phyloP scores from a whole-genome alignment of 2,888 invertebrate species.

The Drosophila trichaetosa region DNA sequence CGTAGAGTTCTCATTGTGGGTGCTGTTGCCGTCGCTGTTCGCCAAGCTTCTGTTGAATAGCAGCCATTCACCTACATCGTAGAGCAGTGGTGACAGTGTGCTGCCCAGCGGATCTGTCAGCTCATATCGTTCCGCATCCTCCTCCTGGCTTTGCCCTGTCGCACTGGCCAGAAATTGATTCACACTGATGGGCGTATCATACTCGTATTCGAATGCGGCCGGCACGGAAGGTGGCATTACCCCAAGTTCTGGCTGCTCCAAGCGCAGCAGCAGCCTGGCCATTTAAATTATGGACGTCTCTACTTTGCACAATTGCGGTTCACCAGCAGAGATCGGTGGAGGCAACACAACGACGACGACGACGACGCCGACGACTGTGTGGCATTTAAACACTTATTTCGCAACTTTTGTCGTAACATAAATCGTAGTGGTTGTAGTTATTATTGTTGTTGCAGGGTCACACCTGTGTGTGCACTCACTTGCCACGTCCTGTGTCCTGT shows the following conservation, averaged over 20 bases:
- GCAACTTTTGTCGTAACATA: constrained; percentile 59
- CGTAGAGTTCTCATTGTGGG: constrained; percentile 18
- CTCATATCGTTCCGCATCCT: constrained; percentile 58
- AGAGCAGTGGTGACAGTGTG: constrained; percentile 29
- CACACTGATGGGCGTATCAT: constrained; percentile 60
- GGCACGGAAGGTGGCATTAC: constrained; percentile 55
- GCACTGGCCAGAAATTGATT: constrained; percentile 76
- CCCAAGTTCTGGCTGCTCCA: constrained; percentile 48
- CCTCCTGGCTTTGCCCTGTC: constrained; percentile 43
- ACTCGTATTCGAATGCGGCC: constrained; percentile 64
- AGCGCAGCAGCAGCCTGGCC: constrained; percentile 32
- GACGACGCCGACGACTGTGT: constrained; percentile 2
- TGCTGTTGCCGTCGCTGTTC: not conserved
- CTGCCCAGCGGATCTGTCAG: constrained; percentile 43
- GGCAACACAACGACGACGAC: constrained; percentile 2
- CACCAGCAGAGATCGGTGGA: constrained; percentile 6
- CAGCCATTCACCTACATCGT: constrained; percentile 20
- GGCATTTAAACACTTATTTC: constrained; percentile 51
- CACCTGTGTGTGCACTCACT: constrained; percentile 39
- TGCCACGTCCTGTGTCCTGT: constrained; percentile 7
- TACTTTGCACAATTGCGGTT: constrained; percentile 3
- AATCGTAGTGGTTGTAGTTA: constrained; percentile 42
- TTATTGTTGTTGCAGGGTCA: constrained; percentile 19
- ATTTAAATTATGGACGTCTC: constrained; percentile 21
- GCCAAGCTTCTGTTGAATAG: constrained; percentile 25